Base-by-base conservation (phyloP, 2,888 invertebrate species). In the Drosophila robusta region DNA sequence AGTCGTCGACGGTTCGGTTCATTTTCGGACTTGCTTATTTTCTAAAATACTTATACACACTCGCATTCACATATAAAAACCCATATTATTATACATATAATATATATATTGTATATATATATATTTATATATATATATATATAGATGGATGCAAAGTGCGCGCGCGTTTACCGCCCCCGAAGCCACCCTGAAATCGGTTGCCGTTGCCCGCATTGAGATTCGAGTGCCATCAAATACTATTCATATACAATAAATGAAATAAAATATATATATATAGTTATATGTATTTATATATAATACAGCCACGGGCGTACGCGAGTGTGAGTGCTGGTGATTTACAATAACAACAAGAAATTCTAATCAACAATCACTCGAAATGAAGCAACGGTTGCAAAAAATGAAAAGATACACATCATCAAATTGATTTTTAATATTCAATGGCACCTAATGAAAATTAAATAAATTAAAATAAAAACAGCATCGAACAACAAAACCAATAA, bases 1-100 rank as follows among this genome's bases (percentile, higher is more conserved):
- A 84, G 84, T 87, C 87, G 84, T 85, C 86, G 86, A 85, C 87
- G 85, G 84, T 87, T 85, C 84, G 84, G 84, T 85, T 87, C 84
- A 75, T 78, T 85, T 86, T 86, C 88, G 85, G 85, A 86, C 78
- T 86, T 88, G 87, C 88, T 88, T 86, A 86, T 88, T 86, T 86
- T 86, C 85, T 86, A 86, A 88, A 88, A 85, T 75, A 77, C 76
- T 70, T 72, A 70, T 67, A 69, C 79, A 67, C 80, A 64, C 65
- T 66, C 66, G 52, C 62, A 68, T 50, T 66, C 78, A 64, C 70
- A 71, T 58, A 70, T 60, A 64, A 79, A 73, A 72, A 57, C 69
- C 78, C 71, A 72, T 80, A 85, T 84, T 87, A 84, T 74, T 85
- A 87, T 85, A 87, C 79, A 83, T 84, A 87, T 68, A 79, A 80